phyloP scores from a whole-genome alignment of 2,113 vertebrate genomes.

The Casuarius casuarius region DNA sequence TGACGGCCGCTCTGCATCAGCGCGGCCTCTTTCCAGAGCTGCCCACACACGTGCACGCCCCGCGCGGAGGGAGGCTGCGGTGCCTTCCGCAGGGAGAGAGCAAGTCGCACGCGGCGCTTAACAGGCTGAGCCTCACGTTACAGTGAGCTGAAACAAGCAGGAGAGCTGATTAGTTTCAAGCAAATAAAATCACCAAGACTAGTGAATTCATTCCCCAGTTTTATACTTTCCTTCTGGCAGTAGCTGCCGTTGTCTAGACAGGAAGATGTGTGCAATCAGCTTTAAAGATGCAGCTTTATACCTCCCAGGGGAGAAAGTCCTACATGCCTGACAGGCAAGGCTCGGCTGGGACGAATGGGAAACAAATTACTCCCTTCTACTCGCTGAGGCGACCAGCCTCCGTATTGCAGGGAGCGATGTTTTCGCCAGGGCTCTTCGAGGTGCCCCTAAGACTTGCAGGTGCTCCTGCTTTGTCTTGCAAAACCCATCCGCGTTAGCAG shows the following conservation, averaged over 20 bases:
- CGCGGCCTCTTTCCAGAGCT: not conserved
- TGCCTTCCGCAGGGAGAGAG: not conserved
- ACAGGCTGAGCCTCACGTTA: not conserved
- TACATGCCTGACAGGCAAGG: not conserved
- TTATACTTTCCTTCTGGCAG: slow-evolving; percentile 17
- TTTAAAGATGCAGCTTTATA: slow-evolving; percentile 23
- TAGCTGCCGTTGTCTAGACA: slow-evolving; percentile 41
- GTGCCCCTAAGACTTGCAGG: not conserved
- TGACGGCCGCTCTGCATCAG: not conserved
- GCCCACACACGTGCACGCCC: not conserved
- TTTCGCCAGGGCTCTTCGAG: not conserved
- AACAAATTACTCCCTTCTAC: not conserved
- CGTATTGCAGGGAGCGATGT: not conserved
- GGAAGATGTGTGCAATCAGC: slow-evolving; percentile 51
- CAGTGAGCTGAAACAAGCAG: not conserved
- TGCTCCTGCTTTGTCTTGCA: not conserved
- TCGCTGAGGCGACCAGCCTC: not conserved
- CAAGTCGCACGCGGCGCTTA: not conserved
- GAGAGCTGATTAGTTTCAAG: not conserved
- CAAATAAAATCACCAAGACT: not conserved
- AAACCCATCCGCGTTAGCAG: not conserved
- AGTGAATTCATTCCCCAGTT: not conserved
- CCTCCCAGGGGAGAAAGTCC: not conserved
- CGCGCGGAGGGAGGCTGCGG: not conserved
- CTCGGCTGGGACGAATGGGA: not conserved